Evolutionary conservation across 2,113 vertebrate genomes (phyloP).

Genomic region (Dromiciops gliroides): DNA sequence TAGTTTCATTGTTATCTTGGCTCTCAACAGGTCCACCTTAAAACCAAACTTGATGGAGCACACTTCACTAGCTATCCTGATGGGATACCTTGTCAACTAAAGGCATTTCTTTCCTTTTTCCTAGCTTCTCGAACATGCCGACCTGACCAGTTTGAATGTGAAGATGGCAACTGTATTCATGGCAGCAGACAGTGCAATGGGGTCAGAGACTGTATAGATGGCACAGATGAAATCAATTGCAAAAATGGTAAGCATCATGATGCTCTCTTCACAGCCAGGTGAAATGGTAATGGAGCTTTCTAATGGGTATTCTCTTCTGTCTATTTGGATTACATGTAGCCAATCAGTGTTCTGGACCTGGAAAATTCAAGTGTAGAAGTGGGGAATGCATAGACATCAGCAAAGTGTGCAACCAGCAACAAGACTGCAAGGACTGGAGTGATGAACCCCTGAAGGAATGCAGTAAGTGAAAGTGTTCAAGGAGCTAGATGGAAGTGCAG

Average conservation of each 20-base stretch:
- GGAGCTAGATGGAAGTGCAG: background rate
- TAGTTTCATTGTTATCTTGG: constrained; percentile 43
- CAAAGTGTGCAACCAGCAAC: constrained; percentile 95
- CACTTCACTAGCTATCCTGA: background rate
- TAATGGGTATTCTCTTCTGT: background rate
- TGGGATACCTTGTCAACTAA: background rate
- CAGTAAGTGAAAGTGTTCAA: constrained; percentile 86
- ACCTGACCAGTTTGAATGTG: constrained; percentile 95
- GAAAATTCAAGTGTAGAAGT: constrained; percentile 96
- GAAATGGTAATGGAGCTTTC: background rate
- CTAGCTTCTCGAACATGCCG: constrained; percentile 93
- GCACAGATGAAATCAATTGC: constrained; percentile 94
- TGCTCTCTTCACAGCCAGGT: background rate
- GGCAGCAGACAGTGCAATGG: constrained; percentile 94
- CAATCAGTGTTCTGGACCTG: constrained; percentile 93
- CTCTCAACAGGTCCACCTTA: accelerated
- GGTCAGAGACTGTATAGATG: constrained; percentile 93
- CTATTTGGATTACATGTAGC: constrained; percentile 79
- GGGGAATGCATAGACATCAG: constrained; percentile 95
- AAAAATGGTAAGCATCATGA: constrained; percentile 86
- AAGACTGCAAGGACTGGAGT: constrained; percentile 98
- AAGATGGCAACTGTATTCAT: constrained; percentile 93
- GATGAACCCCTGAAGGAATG: constrained; percentile 97
- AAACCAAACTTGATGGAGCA: accelerated
- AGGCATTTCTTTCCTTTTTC: constrained; percentile 15